Conservation (phyloP, 2,888 invertebrate genomes). For the Diaperis boleti region DNA sequence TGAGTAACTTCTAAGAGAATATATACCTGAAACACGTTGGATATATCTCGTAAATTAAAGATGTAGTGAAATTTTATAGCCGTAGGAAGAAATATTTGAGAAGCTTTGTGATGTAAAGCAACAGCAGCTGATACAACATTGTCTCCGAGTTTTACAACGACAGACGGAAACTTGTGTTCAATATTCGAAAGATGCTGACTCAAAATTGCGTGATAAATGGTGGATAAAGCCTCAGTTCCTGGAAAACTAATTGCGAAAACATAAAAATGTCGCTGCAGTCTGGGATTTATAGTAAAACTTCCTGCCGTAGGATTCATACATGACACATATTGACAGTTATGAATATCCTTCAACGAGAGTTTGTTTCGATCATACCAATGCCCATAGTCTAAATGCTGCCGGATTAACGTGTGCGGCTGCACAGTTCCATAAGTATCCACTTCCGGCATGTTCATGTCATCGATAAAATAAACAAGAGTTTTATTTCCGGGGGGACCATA, state of each 20-base stretch:
- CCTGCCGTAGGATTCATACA: slow-evolving; percentile 99
- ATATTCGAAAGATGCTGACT: slow-evolving; percentile 86
- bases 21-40: slow-evolving; percentile 91
- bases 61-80: slow-evolving; percentile 97
- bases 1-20: not conserved
- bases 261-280: slow-evolving; percentile 91
- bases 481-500: slow-evolving; percentile 97
- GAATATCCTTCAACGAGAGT: slow-evolving; percentile 91
- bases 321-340: slow-evolving; percentile 96
- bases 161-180: slow-evolving; percentile 81
- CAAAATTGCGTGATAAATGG: slow-evolving; percentile 91
- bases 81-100: slow-evolving; percentile 92
- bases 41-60: slow-evolving; percentile 94
- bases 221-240: slow-evolving; percentile 83
- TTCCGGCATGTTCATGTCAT: slow-evolving; percentile 99
- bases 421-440: slow-evolving; percentile 92
- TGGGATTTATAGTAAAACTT: slow-evolving; percentile 95
- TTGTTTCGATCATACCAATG: slow-evolving; percentile 96
- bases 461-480: slow-evolving; percentile 93
- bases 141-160: slow-evolving; percentile 76
- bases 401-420: slow-evolving; percentile 94
- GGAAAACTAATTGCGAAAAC: slow-evolving; percentile 87
- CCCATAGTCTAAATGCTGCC: slow-evolving; percentile 95
- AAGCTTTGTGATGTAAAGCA: slow-evolving; percentile 86
- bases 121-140: slow-evolving; percentile 87